Evolutionary conservation across 2,113 vertebrate species (phyloP).

Genomic region (Circaetus gallicus): DNA sequence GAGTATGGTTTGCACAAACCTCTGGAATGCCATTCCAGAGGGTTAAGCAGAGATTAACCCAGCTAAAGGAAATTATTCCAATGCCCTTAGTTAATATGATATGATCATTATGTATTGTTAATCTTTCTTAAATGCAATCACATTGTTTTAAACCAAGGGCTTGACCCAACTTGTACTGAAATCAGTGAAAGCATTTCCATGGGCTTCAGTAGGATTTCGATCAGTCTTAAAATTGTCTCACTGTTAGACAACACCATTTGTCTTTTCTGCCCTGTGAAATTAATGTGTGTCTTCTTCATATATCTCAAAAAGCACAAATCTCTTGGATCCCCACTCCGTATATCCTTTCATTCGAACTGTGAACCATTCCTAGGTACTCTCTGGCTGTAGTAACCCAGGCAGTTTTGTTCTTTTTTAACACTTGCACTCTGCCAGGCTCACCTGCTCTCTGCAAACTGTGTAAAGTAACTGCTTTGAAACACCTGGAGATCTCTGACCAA

Average conservation of each 20-base stretch:
- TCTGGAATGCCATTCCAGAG: not conserved
- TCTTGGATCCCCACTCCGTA: not conserved
- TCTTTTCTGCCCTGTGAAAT: not conserved
- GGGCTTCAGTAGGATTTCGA: not conserved
- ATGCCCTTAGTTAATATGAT: not conserved
- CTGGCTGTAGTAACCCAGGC: not conserved
- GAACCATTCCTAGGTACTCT: not conserved
- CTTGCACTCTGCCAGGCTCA: not conserved
- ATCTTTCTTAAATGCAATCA: not conserved
- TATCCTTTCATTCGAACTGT: not conserved
- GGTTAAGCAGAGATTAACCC: not conserved
- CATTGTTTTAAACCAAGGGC: not conserved
- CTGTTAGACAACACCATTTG: rapidly evolving
- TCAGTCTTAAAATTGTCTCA: not conserved
- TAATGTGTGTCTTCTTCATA: not conserved
- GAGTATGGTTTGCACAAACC: not conserved
- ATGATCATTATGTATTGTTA: not conserved
- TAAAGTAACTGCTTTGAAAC: not conserved
- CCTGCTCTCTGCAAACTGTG: not conserved
- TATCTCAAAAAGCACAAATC: not conserved
- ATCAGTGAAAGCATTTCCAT: not conserved
- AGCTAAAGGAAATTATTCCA: not conserved
- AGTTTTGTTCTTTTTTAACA: not conserved
- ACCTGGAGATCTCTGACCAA: not conserved
- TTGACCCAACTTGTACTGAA: not conserved